These are phyloP conservation scores for Atopsyche davidsoni DNA, from an alignment of 1,140 invertebrate species.

Conservation along the genomic window DNA sequence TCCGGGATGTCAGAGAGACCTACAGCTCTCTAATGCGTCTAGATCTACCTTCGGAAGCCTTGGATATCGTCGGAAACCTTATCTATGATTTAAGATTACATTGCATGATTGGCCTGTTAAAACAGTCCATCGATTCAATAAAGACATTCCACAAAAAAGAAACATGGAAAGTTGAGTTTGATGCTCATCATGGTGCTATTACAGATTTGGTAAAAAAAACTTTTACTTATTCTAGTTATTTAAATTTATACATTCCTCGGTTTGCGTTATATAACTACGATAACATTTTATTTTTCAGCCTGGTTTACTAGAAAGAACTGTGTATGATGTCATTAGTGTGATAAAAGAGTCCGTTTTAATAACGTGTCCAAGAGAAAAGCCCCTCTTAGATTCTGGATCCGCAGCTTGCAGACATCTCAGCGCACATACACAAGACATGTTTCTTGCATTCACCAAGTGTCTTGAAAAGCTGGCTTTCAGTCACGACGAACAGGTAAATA, in stretches of 20 bases:
- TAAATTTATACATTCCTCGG: constrained; percentile 10
- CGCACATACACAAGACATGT: constrained; percentile 63
- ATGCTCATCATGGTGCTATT: constrained; percentile 67
- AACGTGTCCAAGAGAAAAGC: constrained; percentile 62
- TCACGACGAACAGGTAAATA: constrained; percentile 49
- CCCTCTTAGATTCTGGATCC: constrained; percentile 56
- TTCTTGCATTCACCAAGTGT: constrained; percentile 60
- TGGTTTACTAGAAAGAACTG: constrained; percentile 73
- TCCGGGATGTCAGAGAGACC: constrained; percentile 63
- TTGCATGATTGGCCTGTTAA: constrained; percentile 79
- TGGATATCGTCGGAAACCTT: constrained; percentile 76
- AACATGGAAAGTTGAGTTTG: constrained; percentile 82
- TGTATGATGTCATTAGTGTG: constrained; percentile 77
- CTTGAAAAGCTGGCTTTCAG: constrained; percentile 60
- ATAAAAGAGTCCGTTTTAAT: constrained; percentile 79
- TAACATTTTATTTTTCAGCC: constrained; percentile 54
- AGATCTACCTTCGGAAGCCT: constrained; percentile 71
- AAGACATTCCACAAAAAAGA: constrained; percentile 72
- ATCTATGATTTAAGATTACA: constrained; percentile 84
- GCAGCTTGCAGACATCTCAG: constrained; percentile 61
- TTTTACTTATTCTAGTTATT: constrained; percentile 2
- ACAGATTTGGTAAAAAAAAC: constrained; percentile 66
- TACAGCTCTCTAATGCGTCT: constrained; percentile 65
- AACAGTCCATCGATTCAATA: constrained; percentile 75
- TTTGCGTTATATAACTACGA: background rate